These are phyloP conservation scores for Nyctibius bracteatus DNA, from an alignment of 2,113 vertebrate genomes.

Conservation along the genomic window DNA sequence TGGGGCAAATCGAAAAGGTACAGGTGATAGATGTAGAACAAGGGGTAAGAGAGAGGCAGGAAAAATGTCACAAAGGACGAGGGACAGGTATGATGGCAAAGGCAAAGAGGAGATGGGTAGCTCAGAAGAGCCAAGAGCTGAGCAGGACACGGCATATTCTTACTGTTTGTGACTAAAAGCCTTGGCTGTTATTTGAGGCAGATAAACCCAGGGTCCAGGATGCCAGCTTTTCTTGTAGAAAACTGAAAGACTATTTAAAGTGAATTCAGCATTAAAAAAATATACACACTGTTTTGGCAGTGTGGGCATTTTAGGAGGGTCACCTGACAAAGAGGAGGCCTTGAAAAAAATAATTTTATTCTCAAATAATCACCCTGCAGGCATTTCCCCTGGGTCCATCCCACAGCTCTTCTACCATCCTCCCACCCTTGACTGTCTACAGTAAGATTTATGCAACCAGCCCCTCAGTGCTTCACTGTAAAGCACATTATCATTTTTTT, in stretches of 20 bases:
- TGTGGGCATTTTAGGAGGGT: conserved; percentile 1
- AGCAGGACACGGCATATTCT: neutral
- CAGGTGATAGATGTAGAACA: neutral
- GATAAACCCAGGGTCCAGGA: neutral
- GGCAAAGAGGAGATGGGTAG: neutral
- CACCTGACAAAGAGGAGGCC: conserved; percentile 8
- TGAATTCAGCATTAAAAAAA: neutral
- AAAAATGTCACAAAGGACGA: neutral
- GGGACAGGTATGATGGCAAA: neutral
- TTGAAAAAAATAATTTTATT: neutral
- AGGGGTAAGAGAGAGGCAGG: neutral
- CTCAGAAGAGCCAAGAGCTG: neutral
- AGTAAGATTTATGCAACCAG: conserved; percentile 12
- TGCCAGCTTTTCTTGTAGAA: neutral
- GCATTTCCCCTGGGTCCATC: conserved; percentile 25
- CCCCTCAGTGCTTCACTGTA: neutral
- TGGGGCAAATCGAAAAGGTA: neutral
- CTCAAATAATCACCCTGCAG: neutral
- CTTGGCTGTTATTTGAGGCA: neutral
- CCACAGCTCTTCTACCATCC: conserved; percentile 32
- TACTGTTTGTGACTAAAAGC: neutral
- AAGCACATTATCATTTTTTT: neutral
- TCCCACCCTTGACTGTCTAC: conserved; percentile 30
- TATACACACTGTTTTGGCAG: conserved; percentile 1
- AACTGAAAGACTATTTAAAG: neutral